These are phyloP conservation scores for Gymnorhina tibicen DNA, from an alignment of 2,113 vertebrate genomes.

Conservation along the genomic window DNA sequence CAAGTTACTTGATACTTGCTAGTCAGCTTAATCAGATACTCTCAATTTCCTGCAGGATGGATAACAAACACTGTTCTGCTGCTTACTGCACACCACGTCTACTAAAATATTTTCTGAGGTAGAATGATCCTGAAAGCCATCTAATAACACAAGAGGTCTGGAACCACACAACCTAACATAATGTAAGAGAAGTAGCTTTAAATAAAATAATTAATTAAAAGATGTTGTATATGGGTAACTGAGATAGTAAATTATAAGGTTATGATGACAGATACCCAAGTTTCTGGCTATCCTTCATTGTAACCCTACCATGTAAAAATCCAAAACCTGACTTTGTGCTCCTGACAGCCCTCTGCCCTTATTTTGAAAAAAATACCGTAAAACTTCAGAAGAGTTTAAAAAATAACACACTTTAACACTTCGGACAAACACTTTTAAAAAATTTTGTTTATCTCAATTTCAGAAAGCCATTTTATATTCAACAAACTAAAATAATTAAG, in stretches of 20 bases:
- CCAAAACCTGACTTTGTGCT: background rate
- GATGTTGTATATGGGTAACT: background rate
- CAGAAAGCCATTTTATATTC: background rate
- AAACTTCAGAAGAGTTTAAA: background rate
- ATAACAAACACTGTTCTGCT: conserved; percentile 53
- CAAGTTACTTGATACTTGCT: conserved; percentile 78
- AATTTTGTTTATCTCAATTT: background rate
- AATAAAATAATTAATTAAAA: background rate
- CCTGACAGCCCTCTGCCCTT: background rate
- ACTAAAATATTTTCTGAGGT: conserved; percentile 30
- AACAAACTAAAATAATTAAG: background rate
- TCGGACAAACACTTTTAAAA: too few species aligned
- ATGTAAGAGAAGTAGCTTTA: background rate
- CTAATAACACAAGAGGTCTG: background rate
- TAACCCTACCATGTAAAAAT: background rate
- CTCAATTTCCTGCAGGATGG: conserved; percentile 72
- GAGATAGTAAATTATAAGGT: background rate
- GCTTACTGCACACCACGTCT: conserved; percentile 37
- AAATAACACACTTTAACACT: background rate
- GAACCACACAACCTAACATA: background rate
- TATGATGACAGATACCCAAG: background rate
- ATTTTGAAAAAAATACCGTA: background rate
- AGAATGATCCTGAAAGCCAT: background rate
- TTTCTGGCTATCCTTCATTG: background rate
- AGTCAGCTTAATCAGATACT: conserved; percentile 83